Evolutionary conservation across 2,888 invertebrate genomes (phyloP), one percentile per base, ranked within the genome.

Genomic region (Chouioia cunea): DNA sequence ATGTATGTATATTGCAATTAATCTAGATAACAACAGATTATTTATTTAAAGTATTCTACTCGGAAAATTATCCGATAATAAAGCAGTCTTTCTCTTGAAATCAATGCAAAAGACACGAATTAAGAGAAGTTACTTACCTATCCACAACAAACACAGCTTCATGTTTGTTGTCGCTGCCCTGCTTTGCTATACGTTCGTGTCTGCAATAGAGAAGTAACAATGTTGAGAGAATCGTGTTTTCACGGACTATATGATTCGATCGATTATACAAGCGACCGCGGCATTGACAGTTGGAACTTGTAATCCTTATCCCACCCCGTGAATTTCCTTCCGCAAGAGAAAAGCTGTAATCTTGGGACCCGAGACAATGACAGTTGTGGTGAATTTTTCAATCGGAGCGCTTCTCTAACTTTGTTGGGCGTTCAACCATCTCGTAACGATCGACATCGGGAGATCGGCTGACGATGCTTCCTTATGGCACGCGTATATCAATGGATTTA

Each of bases 91-190:
- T 14, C 18, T 36, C 20, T 50, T 16, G 27, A 44, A 54, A 47
- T 59, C 18, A 46, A 8, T 15, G 23, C 22, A 53, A 46, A 62
- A n/a, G 22, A 4, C 20, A 23, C 36, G 79, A 79, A 79, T 79
- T 77, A 76, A 48, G 50, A 58, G 59, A 66, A 63, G 52, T 59
- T 46, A 74, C 82, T 81, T 77, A 83, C 83, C 83, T 77, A 82
- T 82, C 80, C 79, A 79, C 77, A 83, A 77, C 77, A 81, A 79
- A 80, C 80, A 80, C 79, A 79, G 77, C 78, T 76, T 81, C 83
- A 83, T 83, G 75, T 77, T 80, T 78, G 77, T 77, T 77, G 78
- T 73, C 76, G 77, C 78, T 74, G 76, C 67, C 52, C 10, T 36
- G 65, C 77, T 78, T 75, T 77, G 76, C 77, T 79, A 77, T 74